phyloP scores from a whole-genome alignment of 2,888 invertebrate species.

The Notodonta dromedarius region DNA sequence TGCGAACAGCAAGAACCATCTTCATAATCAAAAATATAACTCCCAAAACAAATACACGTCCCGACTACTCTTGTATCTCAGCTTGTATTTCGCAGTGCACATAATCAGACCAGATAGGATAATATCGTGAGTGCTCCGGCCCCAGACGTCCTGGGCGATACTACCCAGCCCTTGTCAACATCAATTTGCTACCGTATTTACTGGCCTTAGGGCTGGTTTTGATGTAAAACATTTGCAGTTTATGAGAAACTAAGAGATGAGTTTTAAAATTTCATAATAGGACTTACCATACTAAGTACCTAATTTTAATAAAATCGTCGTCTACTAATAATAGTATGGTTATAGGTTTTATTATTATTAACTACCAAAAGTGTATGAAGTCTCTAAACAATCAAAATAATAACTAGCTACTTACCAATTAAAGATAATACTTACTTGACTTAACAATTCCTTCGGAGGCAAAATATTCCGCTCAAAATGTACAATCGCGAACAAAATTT shows the following conservation, averaged over 20 bases:
- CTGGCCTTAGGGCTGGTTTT: background rate
- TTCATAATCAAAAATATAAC: no score
- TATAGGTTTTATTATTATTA: no score
- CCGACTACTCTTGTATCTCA: conserved; percentile 5
- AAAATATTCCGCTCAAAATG: background rate
- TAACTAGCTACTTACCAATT: background rate
- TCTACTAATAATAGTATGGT: no score
- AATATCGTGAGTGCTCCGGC: conserved; percentile 50
- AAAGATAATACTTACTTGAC: background rate
- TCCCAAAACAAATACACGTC: background rate
- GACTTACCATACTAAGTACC: no score
- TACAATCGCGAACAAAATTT: conserved; percentile 49
- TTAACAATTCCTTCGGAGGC: background rate
- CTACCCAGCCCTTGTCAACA: conserved; percentile 34
- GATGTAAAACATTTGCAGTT: background rate
- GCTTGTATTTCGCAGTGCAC: conserved; percentile 8
- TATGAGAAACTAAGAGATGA: background rate
- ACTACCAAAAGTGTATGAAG: background rate
- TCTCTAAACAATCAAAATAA: background rate
- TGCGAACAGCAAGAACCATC: no score
- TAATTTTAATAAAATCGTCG: no score
- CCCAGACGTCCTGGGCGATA: conserved; percentile 42
- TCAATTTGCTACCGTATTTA: conserved; percentile 40
- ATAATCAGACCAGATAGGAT: conserved; percentile 41
- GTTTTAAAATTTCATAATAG: no score